Conservation (phyloP, 2,797 vertebrate species). For the Alcedo quadribrachys region DNA sequence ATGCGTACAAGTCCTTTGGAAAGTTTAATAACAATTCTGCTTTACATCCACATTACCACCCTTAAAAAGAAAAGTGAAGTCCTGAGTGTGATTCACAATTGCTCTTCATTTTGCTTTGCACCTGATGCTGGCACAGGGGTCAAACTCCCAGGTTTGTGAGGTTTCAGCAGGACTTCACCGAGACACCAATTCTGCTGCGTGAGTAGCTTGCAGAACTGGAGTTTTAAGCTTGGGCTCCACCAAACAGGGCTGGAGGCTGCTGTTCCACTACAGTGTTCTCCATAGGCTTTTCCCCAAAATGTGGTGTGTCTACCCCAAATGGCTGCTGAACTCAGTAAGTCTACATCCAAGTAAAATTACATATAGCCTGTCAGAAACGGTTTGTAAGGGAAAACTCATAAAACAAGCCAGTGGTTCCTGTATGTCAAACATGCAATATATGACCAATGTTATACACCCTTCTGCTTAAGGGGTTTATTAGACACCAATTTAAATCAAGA, state of each 20-base stretch:
- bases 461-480: background rate
- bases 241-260: background rate
- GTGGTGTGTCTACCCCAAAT: background rate
- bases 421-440: background rate
- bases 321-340: background rate
- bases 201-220: background rate
- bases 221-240: background rate
- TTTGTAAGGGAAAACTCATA: background rate
- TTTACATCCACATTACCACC: background rate
- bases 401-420: background rate
- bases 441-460: rapidly evolving
- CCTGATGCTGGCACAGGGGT: background rate
- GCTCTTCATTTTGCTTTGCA: background rate
- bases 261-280: background rate
- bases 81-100: background rate
- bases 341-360: background rate
- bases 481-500: background rate
- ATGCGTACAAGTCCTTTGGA: background rate
- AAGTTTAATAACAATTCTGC: background rate
- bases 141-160: background rate
- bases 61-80: background rate
- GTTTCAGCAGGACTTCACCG: background rate
- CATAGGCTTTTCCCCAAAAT: background rate
- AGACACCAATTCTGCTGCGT: rapidly evolving
- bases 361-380: background rate